Evolutionary conservation across 2,888 invertebrate species (phyloP).

Genomic region (Drosophila macrospina): DNA sequence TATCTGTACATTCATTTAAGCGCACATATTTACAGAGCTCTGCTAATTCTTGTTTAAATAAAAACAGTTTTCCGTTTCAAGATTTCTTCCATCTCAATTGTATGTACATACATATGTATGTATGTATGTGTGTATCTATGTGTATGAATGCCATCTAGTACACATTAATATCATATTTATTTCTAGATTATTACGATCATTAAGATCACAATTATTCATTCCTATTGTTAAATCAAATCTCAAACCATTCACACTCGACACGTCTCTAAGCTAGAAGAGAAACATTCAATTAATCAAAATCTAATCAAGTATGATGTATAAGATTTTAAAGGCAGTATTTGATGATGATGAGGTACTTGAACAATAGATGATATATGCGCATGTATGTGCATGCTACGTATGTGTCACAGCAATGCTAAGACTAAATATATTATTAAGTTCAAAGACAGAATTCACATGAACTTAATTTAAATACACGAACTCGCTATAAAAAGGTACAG

Average conservation of each 20-base stretch:
- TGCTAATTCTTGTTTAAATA: constrained; percentile 55
- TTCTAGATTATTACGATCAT: neutral
- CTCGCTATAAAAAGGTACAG: neutral
- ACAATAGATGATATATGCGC: neutral
- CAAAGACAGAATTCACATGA: no score
- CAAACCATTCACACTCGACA: no score
- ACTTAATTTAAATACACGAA: no score
- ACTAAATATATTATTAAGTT: no score
- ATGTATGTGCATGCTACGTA: no score
- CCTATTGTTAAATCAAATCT: no score
- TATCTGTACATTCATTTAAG: constrained; percentile 17
- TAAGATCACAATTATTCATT: neutral
- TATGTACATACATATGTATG: constrained; percentile 22
- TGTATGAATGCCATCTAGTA: neutral
- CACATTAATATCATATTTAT: constrained; percentile 1
- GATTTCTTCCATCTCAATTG: constrained; percentile 40
- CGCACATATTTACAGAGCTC: constrained; percentile 45
- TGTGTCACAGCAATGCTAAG: no score
- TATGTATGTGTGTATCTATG: no score
- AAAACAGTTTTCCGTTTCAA: constrained; percentile 19
- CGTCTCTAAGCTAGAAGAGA: no score
- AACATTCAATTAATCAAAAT: no score
- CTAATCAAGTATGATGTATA: no score
- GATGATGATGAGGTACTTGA: neutral
- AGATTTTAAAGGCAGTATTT: neutral